These are phyloP conservation scores for Distichodus sexfasciatus DNA, from an alignment of 2,797 vertebrate species.

Conservation along the genomic window DNA sequence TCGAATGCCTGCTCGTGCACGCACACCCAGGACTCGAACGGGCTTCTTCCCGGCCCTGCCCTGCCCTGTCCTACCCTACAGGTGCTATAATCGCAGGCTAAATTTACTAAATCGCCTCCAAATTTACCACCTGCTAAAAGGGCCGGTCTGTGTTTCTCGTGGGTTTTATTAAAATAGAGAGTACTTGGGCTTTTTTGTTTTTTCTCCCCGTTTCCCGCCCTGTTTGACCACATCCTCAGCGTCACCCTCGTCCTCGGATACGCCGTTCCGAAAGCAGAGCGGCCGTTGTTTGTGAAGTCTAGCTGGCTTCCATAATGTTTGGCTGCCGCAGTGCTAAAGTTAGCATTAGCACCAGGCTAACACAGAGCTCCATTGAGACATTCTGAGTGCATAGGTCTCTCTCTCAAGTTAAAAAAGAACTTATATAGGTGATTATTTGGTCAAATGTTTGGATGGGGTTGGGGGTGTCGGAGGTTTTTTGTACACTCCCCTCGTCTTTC, in stretches of 20 bases:
- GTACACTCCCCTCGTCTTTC: conserved; percentile 22
- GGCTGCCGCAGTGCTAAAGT: conserved; percentile 50
- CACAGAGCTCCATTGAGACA: conserved; percentile 48
- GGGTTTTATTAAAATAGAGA: conserved; percentile 46
- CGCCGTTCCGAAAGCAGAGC: conserved; percentile 45
- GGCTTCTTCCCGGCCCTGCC: conserved; percentile 47
- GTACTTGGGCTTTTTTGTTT: conserved; percentile 41
- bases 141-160: conserved; percentile 62
- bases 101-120: conserved; percentile 61
- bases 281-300: conserved; percentile 53
- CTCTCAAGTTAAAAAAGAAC: conserved; percentile 16
- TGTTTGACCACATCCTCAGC: conserved; percentile 50
- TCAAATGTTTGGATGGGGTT: conserved; percentile 24
- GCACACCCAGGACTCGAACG: conserved; percentile 38
- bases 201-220: conserved; percentile 17
- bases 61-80: conserved; percentile 47
- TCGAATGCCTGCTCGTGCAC: conserved; percentile 27
- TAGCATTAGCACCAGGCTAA: conserved; percentile 51
- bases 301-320: conserved; percentile 27
- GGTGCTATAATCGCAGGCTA: conserved; percentile 63
- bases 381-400: conserved; percentile 42
- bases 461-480: conserved; percentile 17
- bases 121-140: conserved; percentile 62
- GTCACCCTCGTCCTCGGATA: conserved; percentile 52
- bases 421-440: conserved; percentile 31